Evolutionary conservation across 2,888 invertebrate genomes (phyloP).

Genomic region (Nezara viridula): DNA sequence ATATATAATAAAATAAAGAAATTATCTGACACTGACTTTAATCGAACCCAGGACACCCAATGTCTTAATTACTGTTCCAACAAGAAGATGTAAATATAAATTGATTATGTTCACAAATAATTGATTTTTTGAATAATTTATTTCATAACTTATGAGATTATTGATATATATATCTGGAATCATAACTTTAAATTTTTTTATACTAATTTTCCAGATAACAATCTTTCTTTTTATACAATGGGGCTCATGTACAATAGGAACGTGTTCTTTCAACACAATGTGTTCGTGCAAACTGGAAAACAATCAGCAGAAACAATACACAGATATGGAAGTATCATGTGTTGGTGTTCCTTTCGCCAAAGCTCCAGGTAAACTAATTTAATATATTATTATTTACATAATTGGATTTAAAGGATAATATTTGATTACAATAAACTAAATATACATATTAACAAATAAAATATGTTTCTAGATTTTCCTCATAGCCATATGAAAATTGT

Average conservation of each 20-base stretch:
- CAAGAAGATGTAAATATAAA: too few relatives aligned
- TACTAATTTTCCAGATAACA: neutral
- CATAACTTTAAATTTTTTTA: too few relatives aligned
- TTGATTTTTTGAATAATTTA: too few relatives aligned
- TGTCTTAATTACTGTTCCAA: too few relatives aligned
- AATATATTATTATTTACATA: neutral
- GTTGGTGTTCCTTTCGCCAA: constrained; percentile 65
- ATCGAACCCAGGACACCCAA: too few relatives aligned
- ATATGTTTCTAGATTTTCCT: constrained; percentile 79
- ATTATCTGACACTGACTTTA: too few relatives aligned
- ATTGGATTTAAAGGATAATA: too few relatives aligned
- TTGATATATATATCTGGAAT: too few relatives aligned
- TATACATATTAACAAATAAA: neutral
- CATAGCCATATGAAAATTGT: constrained; percentile 84
- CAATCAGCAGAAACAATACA: constrained; percentile 49
- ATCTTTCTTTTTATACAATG: neutral
- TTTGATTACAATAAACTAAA: too few relatives aligned
- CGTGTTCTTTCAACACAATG: constrained; percentile 65
- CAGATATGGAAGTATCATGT: constrained; percentile 64
- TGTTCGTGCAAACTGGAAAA: constrained; percentile 65
- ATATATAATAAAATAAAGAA: too few relatives aligned
- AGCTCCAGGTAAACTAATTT: constrained; percentile 64
- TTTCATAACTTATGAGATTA: too few relatives aligned
- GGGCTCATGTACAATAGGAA: neutral
- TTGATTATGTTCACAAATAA: too few relatives aligned